Evolutionary conservation across 2,113 vertebrate species (phyloP).

Genomic region (Solenodon paradoxus): DNA sequence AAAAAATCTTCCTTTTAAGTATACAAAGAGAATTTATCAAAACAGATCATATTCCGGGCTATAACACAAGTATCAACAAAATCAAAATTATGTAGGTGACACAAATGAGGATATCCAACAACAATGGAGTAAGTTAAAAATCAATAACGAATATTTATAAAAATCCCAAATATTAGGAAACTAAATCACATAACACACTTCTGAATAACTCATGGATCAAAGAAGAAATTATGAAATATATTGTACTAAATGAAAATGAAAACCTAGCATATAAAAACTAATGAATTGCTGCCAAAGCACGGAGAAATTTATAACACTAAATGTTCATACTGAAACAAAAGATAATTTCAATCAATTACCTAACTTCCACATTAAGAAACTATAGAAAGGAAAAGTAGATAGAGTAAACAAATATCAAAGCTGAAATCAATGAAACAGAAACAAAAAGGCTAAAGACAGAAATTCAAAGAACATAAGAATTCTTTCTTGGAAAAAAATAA

Average conservation of each 20-base stretch:
- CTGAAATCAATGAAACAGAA: background rate
- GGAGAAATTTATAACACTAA: background rate
- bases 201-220: background rate
- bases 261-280: background rate
- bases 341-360: background rate
- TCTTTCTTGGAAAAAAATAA: background rate
- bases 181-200: background rate
- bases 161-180: constrained; percentile 8
- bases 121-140: background rate
- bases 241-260: background rate
- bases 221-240: constrained; percentile 37
- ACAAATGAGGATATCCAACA: background rate
- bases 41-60: background rate
- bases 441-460: background rate
- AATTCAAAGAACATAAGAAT: background rate
- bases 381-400: background rate
- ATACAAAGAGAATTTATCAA: background rate
- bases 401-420: background rate
- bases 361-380: background rate
- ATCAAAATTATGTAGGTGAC: background rate
- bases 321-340: background rate
- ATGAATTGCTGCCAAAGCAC: background rate
- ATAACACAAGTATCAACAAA: background rate
- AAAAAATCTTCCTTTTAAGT: background rate
- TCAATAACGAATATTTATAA: constrained; percentile 4